phyloP scores from a whole-genome alignment of 2,888 invertebrate species.

The Apantesis nais region DNA sequence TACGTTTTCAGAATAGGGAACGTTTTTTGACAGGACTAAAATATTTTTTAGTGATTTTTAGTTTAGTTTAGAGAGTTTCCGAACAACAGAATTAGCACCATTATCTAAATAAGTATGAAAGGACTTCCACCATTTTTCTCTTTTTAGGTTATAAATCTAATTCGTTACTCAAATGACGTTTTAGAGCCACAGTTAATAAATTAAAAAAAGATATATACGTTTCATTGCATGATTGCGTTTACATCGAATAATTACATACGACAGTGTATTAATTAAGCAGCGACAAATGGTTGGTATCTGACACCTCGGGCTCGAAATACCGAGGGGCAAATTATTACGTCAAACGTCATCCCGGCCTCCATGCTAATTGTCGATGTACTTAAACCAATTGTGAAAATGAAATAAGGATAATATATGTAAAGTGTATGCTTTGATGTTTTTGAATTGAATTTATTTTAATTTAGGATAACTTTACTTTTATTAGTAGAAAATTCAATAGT shows the following conservation, averaged over 20 bases:
- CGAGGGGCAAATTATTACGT: conserved; percentile 8
- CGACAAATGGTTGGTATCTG: conserved; percentile 14
- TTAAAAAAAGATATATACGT: background rate
- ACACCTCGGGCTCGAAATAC: conserved; percentile 10
- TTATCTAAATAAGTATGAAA: no score
- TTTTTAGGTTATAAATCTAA: background rate
- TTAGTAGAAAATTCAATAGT: background rate
- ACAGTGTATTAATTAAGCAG: conserved; percentile 18
- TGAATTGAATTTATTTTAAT: background rate
- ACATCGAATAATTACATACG: conserved; percentile 13
- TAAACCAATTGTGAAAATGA: background rate
- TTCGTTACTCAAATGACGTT: background rate
- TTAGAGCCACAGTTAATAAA: background rate
- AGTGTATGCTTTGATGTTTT: background rate
- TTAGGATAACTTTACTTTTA: background rate
- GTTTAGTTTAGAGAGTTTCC: no score
- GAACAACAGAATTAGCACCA: no score
- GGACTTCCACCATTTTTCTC: background rate
- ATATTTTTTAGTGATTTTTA: no score
- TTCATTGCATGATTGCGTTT: conserved; percentile 8
- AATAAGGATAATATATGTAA: background rate
- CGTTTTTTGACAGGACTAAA: no score
- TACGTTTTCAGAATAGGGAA: no score
- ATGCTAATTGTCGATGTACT: background rate
- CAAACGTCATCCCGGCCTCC: background rate